Evolutionary conservation across 2,113 vertebrate species (phyloP).

Genomic region (Chrysemys picta): DNA sequence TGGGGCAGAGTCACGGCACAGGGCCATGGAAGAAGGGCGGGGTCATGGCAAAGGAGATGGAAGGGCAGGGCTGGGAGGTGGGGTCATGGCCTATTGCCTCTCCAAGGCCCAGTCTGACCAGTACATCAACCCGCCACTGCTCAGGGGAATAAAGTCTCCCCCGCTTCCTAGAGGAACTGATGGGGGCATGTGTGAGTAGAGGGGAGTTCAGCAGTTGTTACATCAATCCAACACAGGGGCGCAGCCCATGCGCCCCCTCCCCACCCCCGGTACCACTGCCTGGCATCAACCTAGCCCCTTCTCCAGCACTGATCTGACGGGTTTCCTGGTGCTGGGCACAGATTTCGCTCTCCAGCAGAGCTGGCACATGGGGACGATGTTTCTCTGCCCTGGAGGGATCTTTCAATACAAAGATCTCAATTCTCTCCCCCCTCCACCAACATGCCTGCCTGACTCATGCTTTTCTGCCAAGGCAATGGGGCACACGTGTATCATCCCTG

Average conservation of each 20-base stretch:
- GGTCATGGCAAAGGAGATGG: too few relatives aligned
- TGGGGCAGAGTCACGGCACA: too few relatives aligned
- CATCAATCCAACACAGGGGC: background rate
- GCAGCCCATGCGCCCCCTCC: background rate
- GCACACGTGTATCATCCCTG: background rate
- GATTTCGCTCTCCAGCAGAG: background rate
- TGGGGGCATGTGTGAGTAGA: background rate
- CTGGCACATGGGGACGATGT: background rate
- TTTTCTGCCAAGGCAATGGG: background rate
- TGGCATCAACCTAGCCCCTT: background rate
- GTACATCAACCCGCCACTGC: background rate
- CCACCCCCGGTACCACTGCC: background rate
- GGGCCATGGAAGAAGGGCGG: too few relatives aligned
- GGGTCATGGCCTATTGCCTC: background rate
- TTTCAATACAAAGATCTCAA: background rate
- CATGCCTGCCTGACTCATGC: background rate
- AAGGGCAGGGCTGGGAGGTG: too few relatives aligned
- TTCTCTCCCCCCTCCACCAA: too few relatives aligned
- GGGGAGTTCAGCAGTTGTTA: background rate
- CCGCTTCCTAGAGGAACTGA: background rate
- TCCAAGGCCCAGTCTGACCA: background rate
- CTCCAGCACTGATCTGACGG: background rate
- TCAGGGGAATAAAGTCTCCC: background rate
- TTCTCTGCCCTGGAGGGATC: background rate
- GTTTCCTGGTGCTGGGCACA: background rate